Percentiles rank a stretch among this genome's conserved stretches.
phyloP scores from a whole-genome alignment of 2,888 invertebrate species.

The Rhamphomyia laevipes region DNA sequence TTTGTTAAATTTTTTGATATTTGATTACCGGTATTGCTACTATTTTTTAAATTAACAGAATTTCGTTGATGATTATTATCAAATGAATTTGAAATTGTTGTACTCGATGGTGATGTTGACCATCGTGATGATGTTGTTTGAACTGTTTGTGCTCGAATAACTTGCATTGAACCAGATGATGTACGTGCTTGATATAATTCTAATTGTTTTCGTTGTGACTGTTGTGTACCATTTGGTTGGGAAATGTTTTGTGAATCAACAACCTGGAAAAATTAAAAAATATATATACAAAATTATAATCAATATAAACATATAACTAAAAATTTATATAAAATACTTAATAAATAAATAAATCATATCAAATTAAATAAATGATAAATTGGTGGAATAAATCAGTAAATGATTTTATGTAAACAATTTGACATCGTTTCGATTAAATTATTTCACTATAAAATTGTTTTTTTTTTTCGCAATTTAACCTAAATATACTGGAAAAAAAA shows the following conservation, averaged over 20 bases:
- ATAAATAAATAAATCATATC: too few relatives aligned
- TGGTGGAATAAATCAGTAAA: too few relatives aligned
- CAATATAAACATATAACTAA: too few relatives aligned
- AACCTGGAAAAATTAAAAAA: conserved; percentile 28
- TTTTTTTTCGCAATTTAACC: too few relatives aligned
- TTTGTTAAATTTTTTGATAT: background rate
- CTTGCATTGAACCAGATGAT: conserved; percentile 52
- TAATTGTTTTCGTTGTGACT: conserved; percentile 41
- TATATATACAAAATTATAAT: too few relatives aligned
- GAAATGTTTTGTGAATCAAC: conserved; percentile 38
- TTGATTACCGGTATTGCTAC: too few relatives aligned
- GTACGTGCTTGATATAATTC: conserved; percentile 60
- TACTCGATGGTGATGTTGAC: conserved; percentile 19
- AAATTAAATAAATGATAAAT: too few relatives aligned
- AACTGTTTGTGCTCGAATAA: conserved; percentile 50
- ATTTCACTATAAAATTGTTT: too few relatives aligned
- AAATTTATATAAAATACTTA: too few relatives aligned
- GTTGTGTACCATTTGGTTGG: conserved; percentile 37
- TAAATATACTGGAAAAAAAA: too few relatives aligned
- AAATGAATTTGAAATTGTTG: background rate
- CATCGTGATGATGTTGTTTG: conserved; percentile 37
- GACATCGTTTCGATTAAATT: too few relatives aligned
- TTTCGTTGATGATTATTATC: background rate
- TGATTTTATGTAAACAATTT: too few relatives aligned
- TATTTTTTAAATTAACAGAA: background rate